Base-by-base conservation (phyloP, 1,140 invertebrate species). In the Sinella curviseta region DNA sequence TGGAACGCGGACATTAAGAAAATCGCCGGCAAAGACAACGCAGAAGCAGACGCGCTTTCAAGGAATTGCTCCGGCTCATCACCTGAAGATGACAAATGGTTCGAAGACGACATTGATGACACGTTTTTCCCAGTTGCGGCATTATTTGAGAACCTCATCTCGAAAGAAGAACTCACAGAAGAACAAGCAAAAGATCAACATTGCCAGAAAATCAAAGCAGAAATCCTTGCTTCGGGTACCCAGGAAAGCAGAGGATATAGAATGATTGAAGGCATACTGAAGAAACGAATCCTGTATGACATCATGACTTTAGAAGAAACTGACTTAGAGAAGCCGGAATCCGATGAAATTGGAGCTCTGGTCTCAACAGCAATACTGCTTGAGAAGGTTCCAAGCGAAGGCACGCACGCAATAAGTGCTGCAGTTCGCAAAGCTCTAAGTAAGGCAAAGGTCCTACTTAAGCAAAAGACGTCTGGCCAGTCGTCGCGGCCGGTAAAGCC, bases 1-100 rank as follows among this genome's bases (percentile, higher is more conserved):
- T 85, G 48, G 80, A 35, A 78, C 17, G 34, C 39, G 16, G 65
- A 80, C 75, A 76, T 85, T 12, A 31, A 80, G 0, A 85, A 87
- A 77, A 60, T 86, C n/a, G 84, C 84, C 74, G 86, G 87, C 1
- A 82, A 76, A 14, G 60, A 81, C 0, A 81, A 83, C 67, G 39
- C 35, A 0, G 54, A 76, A 2, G 80, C 80, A 0, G 82, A 83
- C 74, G 80, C 80, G 20, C 30, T 83, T 0, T 79, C 77, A n/a
- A 30, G 82, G 77, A 81, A 80, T 76, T 81, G 83, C 2, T 12
- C 78, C 16, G 28, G 31, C 17, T 4, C 54, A 26, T n/a, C 28
- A 0, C n/a, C 60, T 17, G 54, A 78, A 74, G 80, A 78, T 14
- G 30, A 31, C 12, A 30, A 33, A 70, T 70, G 65, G 65, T 70